These are phyloP conservation scores for Scalopus aquaticus DNA, from an alignment of 2,113 vertebrate genomes.

Conservation along the genomic window DNA sequence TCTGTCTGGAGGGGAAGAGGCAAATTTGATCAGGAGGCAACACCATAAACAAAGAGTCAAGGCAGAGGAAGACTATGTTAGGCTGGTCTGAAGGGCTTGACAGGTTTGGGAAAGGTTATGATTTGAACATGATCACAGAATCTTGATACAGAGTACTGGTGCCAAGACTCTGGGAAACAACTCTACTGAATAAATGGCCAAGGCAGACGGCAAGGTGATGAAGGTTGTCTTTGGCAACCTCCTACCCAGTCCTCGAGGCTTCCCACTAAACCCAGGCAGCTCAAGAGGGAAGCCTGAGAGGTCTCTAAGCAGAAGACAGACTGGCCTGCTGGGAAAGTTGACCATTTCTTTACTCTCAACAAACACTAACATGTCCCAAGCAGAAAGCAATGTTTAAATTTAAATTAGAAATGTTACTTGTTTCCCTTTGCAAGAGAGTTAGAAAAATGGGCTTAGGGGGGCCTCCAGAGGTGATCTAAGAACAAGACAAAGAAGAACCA, in stretches of 20 bases:
- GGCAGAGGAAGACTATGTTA: neutral
- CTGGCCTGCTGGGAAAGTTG: neutral
- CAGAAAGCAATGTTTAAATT: neutral
- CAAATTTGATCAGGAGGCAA: neutral
- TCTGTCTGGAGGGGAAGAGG: neutral
- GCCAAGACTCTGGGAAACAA: neutral
- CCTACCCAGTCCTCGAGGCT: neutral
- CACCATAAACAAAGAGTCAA: neutral
- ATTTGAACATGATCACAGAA: neutral
- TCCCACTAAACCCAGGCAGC: neutral
- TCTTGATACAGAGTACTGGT: neutral
- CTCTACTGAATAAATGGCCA: neutral
- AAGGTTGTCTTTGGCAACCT: neutral
- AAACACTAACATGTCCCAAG: neutral
- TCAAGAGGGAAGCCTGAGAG: neutral
- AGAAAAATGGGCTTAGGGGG: neutral
- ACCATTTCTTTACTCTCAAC: neutral
- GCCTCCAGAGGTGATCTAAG: neutral
- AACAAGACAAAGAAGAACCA: neutral
- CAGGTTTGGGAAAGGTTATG: neutral
- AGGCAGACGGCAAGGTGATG: neutral
- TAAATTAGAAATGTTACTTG: neutral
- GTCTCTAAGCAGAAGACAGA: neutral
- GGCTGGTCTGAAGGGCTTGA: neutral
- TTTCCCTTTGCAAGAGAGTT: neutral